phyloP scores from a whole-genome alignment of 2,888 invertebrate genomes.

The Phortica okadai region DNA sequence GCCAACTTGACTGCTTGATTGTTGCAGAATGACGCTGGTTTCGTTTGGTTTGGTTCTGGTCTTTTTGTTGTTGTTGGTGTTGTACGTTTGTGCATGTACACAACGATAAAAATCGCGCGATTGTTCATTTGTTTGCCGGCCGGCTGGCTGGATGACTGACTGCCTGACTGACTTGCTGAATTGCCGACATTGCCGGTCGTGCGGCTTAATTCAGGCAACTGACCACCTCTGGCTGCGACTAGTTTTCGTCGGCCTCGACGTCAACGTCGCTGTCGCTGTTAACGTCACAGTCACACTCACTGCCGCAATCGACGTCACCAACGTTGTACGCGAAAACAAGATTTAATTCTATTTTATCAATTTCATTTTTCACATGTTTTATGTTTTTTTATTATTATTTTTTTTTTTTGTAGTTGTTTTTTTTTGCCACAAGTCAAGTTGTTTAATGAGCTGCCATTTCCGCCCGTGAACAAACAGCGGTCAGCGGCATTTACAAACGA shows the following conservation, averaged over 20 bases:
- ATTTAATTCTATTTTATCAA: conserved; percentile 63
- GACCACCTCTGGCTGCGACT: conserved; percentile 47
- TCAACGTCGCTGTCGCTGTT: conserved; percentile 38
- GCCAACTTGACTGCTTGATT: conserved; percentile 6
- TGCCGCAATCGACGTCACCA: conserved; percentile 37
- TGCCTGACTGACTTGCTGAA: too few relatives aligned
- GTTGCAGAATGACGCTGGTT: conserved; percentile 16
- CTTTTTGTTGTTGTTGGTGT: neutral
- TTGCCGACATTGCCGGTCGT: too few relatives aligned
- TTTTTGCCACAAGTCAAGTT: conserved; percentile 11
- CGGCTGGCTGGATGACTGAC: neutral
- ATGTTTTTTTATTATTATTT: neutral
- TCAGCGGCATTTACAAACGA: conserved; percentile 10
- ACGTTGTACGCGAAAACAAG: conserved; percentile 47
- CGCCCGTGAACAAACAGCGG: conserved; percentile 19
- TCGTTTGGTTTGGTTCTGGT: conserved; percentile 7
- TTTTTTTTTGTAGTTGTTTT: neutral
- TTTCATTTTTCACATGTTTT: conserved; percentile 57
- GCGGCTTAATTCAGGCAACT: neutral
- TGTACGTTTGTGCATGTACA: neutral
- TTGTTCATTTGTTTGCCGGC: conserved; percentile 15
- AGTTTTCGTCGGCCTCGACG: conserved; percentile 40
- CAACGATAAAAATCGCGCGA: conserved; percentile 1
- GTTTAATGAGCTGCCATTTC: conserved; percentile 26
- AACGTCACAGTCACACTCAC: conserved; percentile 36